Conservation (phyloP, 2,888 invertebrate genomes). For the Limulus polyphemus region DNA sequence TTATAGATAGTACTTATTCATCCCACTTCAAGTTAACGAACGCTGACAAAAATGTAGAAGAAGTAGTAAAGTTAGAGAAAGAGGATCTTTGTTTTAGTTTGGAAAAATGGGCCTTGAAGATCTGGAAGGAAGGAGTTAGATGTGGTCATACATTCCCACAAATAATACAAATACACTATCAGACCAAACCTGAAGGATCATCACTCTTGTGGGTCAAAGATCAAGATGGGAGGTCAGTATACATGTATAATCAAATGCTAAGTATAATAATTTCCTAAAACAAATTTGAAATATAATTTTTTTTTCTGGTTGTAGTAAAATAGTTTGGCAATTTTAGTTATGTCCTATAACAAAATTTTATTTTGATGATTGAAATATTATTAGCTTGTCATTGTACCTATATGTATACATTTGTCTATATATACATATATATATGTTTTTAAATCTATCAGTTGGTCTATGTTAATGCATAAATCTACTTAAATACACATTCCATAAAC, state of each 20-base stretch:
- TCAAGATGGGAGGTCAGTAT: slow-evolving; percentile 13
- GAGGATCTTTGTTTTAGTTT: slow-evolving; percentile 20
- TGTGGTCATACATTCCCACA: slow-evolving; percentile 21
- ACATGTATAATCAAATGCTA: not conserved
- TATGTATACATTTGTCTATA: too few relatives aligned
- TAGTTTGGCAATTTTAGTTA: slow-evolving; percentile 19
- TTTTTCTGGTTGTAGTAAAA: too few relatives aligned
- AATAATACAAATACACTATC: slow-evolving; percentile 28
- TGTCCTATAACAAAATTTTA: slow-evolving; percentile 22
- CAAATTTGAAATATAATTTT: too few relatives aligned
- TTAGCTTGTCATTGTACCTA: too few relatives aligned
- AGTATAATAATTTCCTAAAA: not conserved
- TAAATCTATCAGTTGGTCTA: too few relatives aligned
- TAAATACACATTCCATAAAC: too few relatives aligned
- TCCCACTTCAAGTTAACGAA: not conserved
- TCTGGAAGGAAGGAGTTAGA: slow-evolving; percentile 13
- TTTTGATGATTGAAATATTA: too few relatives aligned
- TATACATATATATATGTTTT: not conserved
- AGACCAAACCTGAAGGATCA: slow-evolving; percentile 19
- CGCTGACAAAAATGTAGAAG: too few relatives aligned
- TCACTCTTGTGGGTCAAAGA: slow-evolving; percentile 19
- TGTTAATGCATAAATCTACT: too few relatives aligned
- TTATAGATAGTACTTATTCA: not conserved
- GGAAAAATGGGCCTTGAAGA: slow-evolving; percentile 28
- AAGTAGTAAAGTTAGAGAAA: too few relatives aligned